Evolutionary conservation across 2,888 invertebrate genomes (phyloP), one percentile per base, ranked within the genome.

Genomic region (Stenchaetothrips biformis): DNA sequence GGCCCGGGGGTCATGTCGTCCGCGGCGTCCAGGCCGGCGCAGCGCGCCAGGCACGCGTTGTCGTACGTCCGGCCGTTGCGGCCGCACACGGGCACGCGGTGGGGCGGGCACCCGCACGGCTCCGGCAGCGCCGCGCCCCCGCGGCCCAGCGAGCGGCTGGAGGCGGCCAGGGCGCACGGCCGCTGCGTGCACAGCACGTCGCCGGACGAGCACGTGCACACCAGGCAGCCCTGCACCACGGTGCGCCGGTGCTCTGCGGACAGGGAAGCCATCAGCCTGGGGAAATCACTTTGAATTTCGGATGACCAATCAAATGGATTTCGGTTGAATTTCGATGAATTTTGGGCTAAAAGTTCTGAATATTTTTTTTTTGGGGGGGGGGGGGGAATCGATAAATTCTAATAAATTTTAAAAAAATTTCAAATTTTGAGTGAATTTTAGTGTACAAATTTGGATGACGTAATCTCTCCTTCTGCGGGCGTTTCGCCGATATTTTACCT

Each of bases 171-270:
- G 67, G 25, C 25, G 21, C 67, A 74, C 9, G 7, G 25, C 67
- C 67, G 67, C 67, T 74, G 67, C 67, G 67, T 74, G 67, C 67
- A 74, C 25, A 74, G 67, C 21, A 25, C 25, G 67, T 74, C 67
- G 7, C 67, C 67, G 21, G 67, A 74, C 6, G 67, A 21, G 67
- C 67, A 74, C 67, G 67, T 21, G 25, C 67, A 74, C 21, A 74
- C 67, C 67, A 74, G 7, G 67, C 67, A 74, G 25, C 25, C 67
- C 67, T 11, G 67, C 21, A n/a, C 21, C 67, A 74, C 67, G 21
- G 67, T 74, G 21, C 67, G 67, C 67, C 25, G n/a, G 25, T 74
- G 67, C 67, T 74, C 67, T 74, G 67, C 9, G 37, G 37, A 37
- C 37, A 37, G 4, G 37, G 37, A 37, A 37, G 37, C 37, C 37